phyloP scores from a whole-genome alignment of 2,888 invertebrate species.

The Onthophagus sagittarius region DNA sequence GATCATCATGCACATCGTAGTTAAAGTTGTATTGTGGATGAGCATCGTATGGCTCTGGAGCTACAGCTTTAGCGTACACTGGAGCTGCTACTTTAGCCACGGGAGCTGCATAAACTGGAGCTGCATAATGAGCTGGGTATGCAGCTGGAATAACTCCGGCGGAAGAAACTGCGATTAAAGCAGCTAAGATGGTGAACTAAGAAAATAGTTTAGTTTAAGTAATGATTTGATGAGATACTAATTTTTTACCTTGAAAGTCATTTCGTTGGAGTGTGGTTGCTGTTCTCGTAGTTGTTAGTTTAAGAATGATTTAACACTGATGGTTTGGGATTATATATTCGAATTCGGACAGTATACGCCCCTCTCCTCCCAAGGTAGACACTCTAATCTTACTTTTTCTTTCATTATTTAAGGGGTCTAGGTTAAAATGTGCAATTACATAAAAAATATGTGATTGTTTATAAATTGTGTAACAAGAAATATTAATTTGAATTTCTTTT shows the following conservation, averaged over 20 bases:
- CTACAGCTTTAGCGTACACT: conserved; percentile 38
- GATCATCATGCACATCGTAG: conserved; percentile 53
- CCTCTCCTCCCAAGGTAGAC: too few relatives aligned
- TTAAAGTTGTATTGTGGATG: conserved; percentile 56
- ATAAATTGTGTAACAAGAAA: too few relatives aligned
- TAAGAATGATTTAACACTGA: background rate
- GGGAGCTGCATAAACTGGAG: conserved; percentile 34
- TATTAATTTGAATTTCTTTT: too few relatives aligned
- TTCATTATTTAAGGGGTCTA: too few relatives aligned
- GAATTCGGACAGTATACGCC: too few relatives aligned
- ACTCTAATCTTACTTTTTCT: too few relatives aligned
- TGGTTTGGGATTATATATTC: background rate
- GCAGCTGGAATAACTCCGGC: conserved; percentile 28
- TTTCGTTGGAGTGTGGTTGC: background rate
- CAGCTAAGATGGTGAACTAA: conserved; percentile 41
- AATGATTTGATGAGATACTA: too few relatives aligned
- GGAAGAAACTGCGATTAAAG: conserved; percentile 31
- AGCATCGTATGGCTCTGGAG: conserved; percentile 49
- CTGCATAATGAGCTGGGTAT: conserved; percentile 29
- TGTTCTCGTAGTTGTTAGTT: background rate
- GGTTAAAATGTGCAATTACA: too few relatives aligned
- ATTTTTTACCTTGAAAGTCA: background rate
- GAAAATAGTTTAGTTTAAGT: background rate
- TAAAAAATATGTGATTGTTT: too few relatives aligned
- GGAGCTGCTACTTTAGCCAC: conserved; percentile 36